phyloP scores from a whole-genome alignment of 92 coral and sea anemone species.

The Umimayanthus kanabou region DNA sequence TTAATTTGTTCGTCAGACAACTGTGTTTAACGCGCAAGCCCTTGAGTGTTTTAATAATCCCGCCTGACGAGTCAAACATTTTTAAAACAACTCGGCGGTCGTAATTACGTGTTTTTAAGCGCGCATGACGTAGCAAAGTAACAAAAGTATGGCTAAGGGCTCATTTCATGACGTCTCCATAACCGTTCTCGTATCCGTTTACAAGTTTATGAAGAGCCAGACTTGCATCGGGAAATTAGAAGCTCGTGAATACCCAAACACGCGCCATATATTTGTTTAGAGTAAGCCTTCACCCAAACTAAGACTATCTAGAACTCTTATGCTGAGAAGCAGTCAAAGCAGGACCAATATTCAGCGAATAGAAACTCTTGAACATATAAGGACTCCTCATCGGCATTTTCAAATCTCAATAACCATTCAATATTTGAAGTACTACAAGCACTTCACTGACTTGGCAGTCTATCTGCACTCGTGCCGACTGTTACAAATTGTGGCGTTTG shows the following conservation, averaged over 20 bases:
- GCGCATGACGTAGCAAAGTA: not conserved
- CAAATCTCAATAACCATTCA: not conserved
- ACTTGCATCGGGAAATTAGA: not conserved
- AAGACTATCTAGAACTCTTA: too few species aligned
- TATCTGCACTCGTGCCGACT: not conserved
- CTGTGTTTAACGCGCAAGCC: not conserved
- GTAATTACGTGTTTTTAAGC: not conserved
- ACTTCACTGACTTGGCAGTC: not conserved
- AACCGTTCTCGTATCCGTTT: not conserved
- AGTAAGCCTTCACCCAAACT: not conserved
- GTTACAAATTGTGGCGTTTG: not conserved
- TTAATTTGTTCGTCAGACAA: not conserved
- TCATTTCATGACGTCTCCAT: not conserved
- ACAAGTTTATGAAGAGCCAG: not conserved
- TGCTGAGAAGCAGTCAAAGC: not conserved
- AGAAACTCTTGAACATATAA: constrained; percentile 26
- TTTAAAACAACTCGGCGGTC: not conserved
- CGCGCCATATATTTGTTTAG: constrained; percentile 11
- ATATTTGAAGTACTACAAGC: not conserved
- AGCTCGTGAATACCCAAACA: not conserved
- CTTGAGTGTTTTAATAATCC: constrained; percentile 2
- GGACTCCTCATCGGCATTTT: not conserved
- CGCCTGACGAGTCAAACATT: not conserved
- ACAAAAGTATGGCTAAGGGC: not conserved
- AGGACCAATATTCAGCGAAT: not conserved